Conservation (phyloP, 2,888 invertebrate genomes). For the Oligia latruncula region DNA sequence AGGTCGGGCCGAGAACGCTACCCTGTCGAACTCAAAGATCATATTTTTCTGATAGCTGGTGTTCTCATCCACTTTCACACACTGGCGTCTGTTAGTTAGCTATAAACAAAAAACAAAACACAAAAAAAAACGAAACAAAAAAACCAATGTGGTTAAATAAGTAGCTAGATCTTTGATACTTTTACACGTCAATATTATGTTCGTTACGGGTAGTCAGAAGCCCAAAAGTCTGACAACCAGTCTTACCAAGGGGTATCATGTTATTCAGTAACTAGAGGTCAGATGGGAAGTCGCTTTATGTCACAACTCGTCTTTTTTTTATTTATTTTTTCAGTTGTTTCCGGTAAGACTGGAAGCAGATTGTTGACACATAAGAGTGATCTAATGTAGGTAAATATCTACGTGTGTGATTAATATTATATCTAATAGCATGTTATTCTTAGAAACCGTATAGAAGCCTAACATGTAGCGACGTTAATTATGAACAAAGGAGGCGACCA, state of each 20-base stretch:
- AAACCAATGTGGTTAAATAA: too few species aligned
- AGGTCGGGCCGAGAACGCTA: too few species aligned
- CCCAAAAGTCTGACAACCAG: too few species aligned
- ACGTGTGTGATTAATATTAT: not conserved
- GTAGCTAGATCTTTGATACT: too few species aligned
- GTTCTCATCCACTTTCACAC: too few species aligned
- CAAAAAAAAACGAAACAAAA: too few species aligned
- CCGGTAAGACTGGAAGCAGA: not conserved
- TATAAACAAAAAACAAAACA: too few species aligned
- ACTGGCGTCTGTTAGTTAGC: too few species aligned
- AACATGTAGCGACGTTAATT: not conserved
- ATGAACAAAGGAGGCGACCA: constrained; percentile 25
- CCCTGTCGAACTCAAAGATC: too few species aligned
- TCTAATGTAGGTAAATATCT: not conserved
- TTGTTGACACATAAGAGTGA: not conserved
- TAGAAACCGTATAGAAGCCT: not conserved
- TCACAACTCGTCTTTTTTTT: not conserved
- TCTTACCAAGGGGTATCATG: not conserved
- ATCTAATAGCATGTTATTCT: constrained; percentile 10
- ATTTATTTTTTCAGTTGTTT: not conserved
- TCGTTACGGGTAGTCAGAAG: too few species aligned
- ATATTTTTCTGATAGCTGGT: too few species aligned
- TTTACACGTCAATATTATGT: too few species aligned
- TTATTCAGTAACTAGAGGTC: not conserved
- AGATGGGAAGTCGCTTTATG: not conserved